Base-by-base conservation (phyloP, 92 coral and sea anemone genomes). In the Desmophyllum pertusum region DNA sequence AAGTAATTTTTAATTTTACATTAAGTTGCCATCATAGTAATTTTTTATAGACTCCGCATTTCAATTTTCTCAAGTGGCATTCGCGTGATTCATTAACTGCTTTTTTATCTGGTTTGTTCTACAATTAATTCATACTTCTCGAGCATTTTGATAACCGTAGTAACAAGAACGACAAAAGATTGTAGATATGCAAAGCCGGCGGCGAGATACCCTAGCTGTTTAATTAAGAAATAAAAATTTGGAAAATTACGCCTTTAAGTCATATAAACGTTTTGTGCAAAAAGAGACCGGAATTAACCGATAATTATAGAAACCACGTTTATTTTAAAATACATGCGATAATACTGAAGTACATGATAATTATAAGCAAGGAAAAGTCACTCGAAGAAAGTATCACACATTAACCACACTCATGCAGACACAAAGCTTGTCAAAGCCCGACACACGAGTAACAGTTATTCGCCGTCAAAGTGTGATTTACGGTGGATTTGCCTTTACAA, bases 81-180 rank as follows among this genome's bases (percentile, higher is more conserved):
- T 67, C 73, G 73, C 73, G 73, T 67, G 73, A 67, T 67, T 67
- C n/a, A 67, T n/a, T 67, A 35, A 67, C 36, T 38, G 42, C 42
- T 36, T 67, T 29, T 67, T 33, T 67, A 67, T 43, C 1, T 67
- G 40, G 72, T 36, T 21, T 17, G 25, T 17, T 37, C 73, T 19
- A 8, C 59, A 52, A 37, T 51, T 50, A 35, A 10, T 53, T 50
- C 79, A 52, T 75, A 21, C 42, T 51, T 51, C 39, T 35, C 66
- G 37, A 50, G 36, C 43, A 33, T 53, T 51, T 36, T 33, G 43
- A 53, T 52, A 75, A 75, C 63, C 79, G 42, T 75, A 52, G 79
- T 5, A 19, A 50, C 63, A 30, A 21, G 15, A 10, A 31, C 25
- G 29, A 64, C 71, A 19, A n/a, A 5, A 67, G 42, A 13, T 35